Evolutionary conservation across 2,888 invertebrate species (phyloP).

Genomic region (Loripinus fragilis): DNA sequence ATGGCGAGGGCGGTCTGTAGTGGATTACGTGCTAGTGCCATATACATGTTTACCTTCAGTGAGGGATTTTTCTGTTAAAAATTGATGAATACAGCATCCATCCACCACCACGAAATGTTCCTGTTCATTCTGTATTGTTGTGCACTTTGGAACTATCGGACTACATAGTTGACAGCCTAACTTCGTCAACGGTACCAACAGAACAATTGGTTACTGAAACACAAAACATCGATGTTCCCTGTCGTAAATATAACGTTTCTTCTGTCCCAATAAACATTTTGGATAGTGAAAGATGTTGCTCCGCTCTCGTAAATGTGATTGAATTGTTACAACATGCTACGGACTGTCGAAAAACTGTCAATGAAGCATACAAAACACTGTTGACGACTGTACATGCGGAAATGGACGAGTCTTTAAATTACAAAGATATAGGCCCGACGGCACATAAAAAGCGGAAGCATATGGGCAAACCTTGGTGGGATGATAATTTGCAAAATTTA

Average conservation of each 20-base stretch:
- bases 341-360: neutral
- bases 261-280: slow-evolving; percentile 15
- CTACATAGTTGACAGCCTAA: neutral
- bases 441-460: neutral
- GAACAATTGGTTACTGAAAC: neutral
- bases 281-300: slow-evolving; percentile 10
- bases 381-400: slow-evolving; percentile 3
- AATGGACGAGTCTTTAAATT: slow-evolving; percentile 15
- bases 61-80: slow-evolving; percentile 10
- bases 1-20: neutral
- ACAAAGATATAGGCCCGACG: slow-evolving; percentile 7
- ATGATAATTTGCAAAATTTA: neutral
- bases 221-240: slow-evolving; percentile 6
- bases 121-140: slow-evolving; percentile 26
- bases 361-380: neutral
- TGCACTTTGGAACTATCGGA: slow-evolving; percentile 14
- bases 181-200: too few species aligned
- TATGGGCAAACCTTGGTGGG: slow-evolving; percentile 23
- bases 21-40: neutral
- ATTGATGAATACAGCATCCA: slow-evolving; percentile 6
- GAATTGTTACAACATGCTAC: neutral
- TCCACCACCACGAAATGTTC: slow-evolving; percentile 17
- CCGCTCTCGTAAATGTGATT: slow-evolving; percentile 2
- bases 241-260: slow-evolving; percentile 8
- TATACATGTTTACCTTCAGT: neutral